These are phyloP conservation scores for Morone saxatilis DNA, from an alignment of 2,113 vertebrate genomes.

Conservation along the genomic window DNA sequence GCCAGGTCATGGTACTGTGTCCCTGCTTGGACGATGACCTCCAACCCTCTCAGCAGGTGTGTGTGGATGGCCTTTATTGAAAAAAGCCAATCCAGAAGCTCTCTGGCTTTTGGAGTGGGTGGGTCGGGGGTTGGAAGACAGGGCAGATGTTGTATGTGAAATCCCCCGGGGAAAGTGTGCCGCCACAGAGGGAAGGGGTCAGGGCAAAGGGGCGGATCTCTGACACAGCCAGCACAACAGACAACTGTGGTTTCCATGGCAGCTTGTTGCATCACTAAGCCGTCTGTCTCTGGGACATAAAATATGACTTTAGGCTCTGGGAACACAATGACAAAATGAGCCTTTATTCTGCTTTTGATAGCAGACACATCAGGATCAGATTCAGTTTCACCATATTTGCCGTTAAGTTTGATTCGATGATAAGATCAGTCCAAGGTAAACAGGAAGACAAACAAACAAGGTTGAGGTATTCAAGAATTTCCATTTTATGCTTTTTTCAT, in stretches of 20 bases:
- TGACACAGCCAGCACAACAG: constrained; percentile 66
- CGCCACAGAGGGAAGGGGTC: constrained; percentile 65
- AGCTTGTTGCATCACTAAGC: constrained; percentile 68
- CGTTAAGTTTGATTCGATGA: not conserved
- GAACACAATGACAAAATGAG: constrained; percentile 46
- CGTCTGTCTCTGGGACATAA: constrained; percentile 57
- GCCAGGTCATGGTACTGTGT: constrained; percentile 40
- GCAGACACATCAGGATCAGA: not conserved
- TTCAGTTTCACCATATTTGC: not conserved
- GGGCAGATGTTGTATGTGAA: constrained; percentile 83
- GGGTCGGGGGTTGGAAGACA: constrained; percentile 33
- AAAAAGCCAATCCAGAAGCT: constrained; percentile 56
- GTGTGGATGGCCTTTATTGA: constrained; percentile 69
- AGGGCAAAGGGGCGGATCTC: constrained; percentile 70
- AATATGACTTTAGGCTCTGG: constrained; percentile 36
- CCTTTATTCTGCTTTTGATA: constrained; percentile 46
- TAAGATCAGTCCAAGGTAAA: not conserved
- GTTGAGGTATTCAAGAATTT: not conserved
- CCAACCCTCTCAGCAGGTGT: constrained; percentile 84
- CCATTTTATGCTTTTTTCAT: no score
- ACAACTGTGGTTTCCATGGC: constrained; percentile 69
- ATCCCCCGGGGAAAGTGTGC: constrained; percentile 83
- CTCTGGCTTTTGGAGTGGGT: constrained; percentile 42
- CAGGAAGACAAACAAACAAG: not conserved
- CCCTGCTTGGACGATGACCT: constrained; percentile 66